phyloP scores from a whole-genome alignment of 2,113 vertebrate genomes.

The Shinisaurus crocodilurus region DNA sequence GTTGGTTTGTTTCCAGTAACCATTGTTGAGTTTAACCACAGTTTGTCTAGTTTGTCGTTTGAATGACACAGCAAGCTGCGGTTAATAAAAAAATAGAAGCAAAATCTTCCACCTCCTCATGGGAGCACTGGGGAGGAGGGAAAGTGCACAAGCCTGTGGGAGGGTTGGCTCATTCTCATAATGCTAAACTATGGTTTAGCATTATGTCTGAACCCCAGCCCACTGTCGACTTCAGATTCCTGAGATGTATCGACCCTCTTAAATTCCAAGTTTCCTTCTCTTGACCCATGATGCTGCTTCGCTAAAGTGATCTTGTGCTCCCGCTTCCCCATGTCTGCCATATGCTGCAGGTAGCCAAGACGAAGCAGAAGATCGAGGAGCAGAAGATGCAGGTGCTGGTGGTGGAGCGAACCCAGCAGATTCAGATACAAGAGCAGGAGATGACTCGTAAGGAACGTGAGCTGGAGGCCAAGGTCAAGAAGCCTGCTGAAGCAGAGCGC shows the following conservation, averaged over 20 bases:
- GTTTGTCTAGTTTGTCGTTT: too few relatives aligned
- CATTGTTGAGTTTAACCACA: neutral
- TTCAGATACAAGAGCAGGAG: constrained; percentile 91
- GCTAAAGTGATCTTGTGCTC: neutral
- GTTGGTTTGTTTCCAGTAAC: neutral
- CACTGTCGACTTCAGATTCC: neutral
- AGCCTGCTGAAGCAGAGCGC: constrained; percentile 89
- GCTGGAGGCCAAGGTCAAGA: constrained; percentile 88
- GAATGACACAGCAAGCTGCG: too few relatives aligned
- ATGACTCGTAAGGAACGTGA: constrained; percentile 88
- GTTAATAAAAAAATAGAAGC: neutral
- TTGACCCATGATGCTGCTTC: neutral
- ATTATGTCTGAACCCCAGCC: neutral
- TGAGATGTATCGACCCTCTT: neutral
- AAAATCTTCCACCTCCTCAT: neutral
- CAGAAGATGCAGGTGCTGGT: constrained; percentile 92
- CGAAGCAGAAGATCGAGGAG: constrained; percentile 93
- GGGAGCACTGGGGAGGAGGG: too few relatives aligned
- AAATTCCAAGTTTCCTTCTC: too few relatives aligned
- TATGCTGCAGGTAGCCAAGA: constrained; percentile 87
- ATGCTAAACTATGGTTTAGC: too few relatives aligned
- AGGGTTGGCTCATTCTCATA: neutral
- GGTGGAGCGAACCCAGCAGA: constrained; percentile 91
- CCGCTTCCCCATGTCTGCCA: accelerated
- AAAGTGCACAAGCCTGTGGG: neutral